Evolutionary conservation across 2,888 invertebrate genomes (phyloP).

Genomic region (Caenorhabditis sp.): DNA sequence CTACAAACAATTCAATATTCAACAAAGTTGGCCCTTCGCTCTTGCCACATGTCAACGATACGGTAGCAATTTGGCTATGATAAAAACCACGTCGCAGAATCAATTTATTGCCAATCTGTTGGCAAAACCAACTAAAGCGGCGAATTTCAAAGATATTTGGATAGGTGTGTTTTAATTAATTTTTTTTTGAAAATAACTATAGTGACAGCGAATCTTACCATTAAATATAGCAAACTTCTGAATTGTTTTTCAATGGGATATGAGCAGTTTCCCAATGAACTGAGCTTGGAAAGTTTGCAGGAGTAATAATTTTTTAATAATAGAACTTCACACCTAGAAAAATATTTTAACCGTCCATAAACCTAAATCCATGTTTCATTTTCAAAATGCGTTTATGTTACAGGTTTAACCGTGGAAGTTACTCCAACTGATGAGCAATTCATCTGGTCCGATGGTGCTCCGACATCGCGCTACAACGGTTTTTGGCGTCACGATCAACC

Average conservation of each 20-base stretch:
- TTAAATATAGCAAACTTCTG: too few species aligned
- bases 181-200: too few species aligned
- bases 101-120: conserved; percentile 87
- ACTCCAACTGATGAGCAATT: conserved; percentile 56
- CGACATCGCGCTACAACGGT: conserved; percentile 73
- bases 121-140: conserved; percentile 64
- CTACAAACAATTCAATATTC: conserved; percentile 56
- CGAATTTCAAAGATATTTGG: conserved; percentile 58
- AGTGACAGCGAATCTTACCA: too few species aligned
- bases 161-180: conserved; percentile 59
- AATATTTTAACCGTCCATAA: too few species aligned
- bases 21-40: conserved; percentile 70
- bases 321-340: too few species aligned
- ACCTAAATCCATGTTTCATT: too few species aligned
- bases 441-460: conserved; percentile 70
- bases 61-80: conserved; percentile 90
- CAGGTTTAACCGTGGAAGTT: conserved; percentile 53
- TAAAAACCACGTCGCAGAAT: conserved; percentile 89
- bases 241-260: too few species aligned
- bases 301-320: too few species aligned
- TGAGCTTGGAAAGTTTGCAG: too few species aligned
- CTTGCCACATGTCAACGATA: conserved; percentile 78
- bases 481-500: conserved; percentile 93
- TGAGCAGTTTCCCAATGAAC: too few species aligned
- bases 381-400: conserved; percentile 2